Evolutionary conservation across 2,888 invertebrate genomes (phyloP), one percentile per base, ranked within the genome.

Genomic region (Pseudeuparius sepicola): DNA sequence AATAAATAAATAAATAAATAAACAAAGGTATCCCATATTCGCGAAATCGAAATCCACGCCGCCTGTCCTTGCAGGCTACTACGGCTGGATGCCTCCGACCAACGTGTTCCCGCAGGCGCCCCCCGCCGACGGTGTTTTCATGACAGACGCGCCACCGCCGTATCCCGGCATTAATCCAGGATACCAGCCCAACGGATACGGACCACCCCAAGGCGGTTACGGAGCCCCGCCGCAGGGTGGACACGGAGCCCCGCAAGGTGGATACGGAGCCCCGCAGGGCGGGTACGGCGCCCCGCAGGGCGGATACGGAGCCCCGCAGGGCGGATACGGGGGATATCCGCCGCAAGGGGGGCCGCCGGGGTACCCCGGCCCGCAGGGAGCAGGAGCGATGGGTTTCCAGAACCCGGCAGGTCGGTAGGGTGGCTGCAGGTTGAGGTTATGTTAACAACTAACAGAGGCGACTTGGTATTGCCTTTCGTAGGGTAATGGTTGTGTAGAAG

Each of bases 81-180:
- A 93, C 54, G 93, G 93, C 43, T 94, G 94, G 83, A 74, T 84
- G 49, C 93, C 93, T 30, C 88, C 88, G 0, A 80, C 81, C 1
- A 51, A 76, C 60, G 70, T 72, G 2, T 80, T 80, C 57, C 74
- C 75, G 0, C 71, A 75, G 51, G 75, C 73, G 33, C 80, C 80
- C 7, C 74, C 78, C 59, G 78, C 82, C 16, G 83, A 85, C 60
- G 77, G 79, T 13, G 92, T 94, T 14, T 94, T 78, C 60, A 85
- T 89, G 71, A 84, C 83, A 27, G 83, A 87, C 59, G 84, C 77
- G 59, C 93, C 94, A 14, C 93, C 93, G 28, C 94, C 94, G 2
- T 94, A 94, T 64, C 92, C 93, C 10, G 94, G 94, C 37, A 79
- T 94, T 44, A 75, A 68, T 35, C 67, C 50, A 7, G 49, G 48